These are phyloP conservation scores for Elysia crispata DNA, from an alignment of 2,888 invertebrate genomes.

Conservation along the genomic window DNA sequence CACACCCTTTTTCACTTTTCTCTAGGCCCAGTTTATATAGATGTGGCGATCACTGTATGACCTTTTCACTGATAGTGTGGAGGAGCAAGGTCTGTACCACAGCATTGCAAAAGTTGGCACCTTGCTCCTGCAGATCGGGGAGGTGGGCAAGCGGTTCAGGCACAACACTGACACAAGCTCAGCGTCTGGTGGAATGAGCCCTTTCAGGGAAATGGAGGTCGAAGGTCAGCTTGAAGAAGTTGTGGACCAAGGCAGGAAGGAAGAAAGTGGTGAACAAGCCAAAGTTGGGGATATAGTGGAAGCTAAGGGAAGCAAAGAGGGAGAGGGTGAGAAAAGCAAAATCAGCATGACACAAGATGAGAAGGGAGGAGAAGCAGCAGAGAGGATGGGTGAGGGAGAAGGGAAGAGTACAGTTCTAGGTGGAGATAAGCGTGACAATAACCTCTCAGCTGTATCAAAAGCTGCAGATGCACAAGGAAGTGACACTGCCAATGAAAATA, in stretches of 20 bases:
- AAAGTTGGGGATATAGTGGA: background rate
- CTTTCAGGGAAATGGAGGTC: background rate
- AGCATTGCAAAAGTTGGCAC: conserved; percentile 85
- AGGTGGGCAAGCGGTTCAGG: conserved; percentile 79
- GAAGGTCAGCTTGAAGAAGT: too few relatives aligned
- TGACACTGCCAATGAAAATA: background rate
- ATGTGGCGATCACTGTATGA: conserved; percentile 91
- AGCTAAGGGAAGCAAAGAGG: background rate
- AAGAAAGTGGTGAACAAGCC: background rate
- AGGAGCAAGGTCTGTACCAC: conserved; percentile 84
- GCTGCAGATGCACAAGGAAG: too few relatives aligned
- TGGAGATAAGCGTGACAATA: too few relatives aligned
- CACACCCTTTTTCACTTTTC: conserved; percentile 36
- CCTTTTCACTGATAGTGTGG: conserved; percentile 84
- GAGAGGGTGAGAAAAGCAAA: background rate
- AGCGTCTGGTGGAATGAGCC: conserved; percentile 23
- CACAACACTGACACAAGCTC: conserved; percentile 30
- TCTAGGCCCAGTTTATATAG: conserved; percentile 82
- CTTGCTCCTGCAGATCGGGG: conserved; percentile 89
- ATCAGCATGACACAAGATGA: background rate
- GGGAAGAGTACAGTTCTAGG: background rate
- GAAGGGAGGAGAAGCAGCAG: too few relatives aligned
- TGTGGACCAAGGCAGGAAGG: too few relatives aligned
- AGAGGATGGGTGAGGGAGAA: conserved; percentile 6
- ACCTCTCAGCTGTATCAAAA: too few relatives aligned